Evolutionary conservation across 2,797 vertebrate species (phyloP).

Genomic region (Mormyrops boulengeri): DNA sequence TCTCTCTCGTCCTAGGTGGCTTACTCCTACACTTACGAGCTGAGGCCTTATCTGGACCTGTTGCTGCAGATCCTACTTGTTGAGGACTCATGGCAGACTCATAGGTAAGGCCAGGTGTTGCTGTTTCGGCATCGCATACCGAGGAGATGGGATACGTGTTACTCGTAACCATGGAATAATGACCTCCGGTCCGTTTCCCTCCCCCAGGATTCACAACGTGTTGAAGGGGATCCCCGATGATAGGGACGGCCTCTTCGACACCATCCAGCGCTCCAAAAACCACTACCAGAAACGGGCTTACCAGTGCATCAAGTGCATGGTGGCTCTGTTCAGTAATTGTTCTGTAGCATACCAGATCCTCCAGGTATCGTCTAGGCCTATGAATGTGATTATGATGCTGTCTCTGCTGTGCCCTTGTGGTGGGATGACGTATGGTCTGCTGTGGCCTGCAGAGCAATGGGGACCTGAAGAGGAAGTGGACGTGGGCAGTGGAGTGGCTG

Average conservation of each 20-base stretch:
- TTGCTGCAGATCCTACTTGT: conserved; percentile 96
- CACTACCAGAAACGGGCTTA: conserved; percentile 99
- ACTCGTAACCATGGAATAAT: not conserved
- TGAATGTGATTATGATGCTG: not conserved
- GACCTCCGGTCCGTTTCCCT: not conserved
- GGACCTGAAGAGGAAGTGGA: conserved; percentile 98
- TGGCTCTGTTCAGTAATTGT: conserved; percentile 97
- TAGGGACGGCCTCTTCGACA: conserved; percentile 95
- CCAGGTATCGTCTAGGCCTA: conserved; percentile 64
- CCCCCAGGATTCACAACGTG: conserved; percentile 93
- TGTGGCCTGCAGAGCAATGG: conserved; percentile 79
- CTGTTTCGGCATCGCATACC: not conserved
- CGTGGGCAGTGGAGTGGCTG: conserved; percentile 98
- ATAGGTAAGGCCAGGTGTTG: conserved; percentile 69
- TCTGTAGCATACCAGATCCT: conserved; percentile 97
- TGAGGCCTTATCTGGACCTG: conserved; percentile 97
- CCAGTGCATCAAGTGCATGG: conserved; percentile 99
- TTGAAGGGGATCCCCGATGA: conserved; percentile 98
- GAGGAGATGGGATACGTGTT: not conserved
- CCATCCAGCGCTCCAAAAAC: conserved; percentile 98
- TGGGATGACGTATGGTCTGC: not conserved
- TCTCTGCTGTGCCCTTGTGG: not conserved
- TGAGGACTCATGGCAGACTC: conserved; percentile 98
- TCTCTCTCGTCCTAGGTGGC: conserved; percentile 73
- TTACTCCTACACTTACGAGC: conserved; percentile 96